Percentiles rank a stretch among this genome's conserved stretches.
These are phyloP conservation scores for Perodicticus potto DNA, from an alignment of 2,797 vertebrate species.

Conservation along the genomic window DNA sequence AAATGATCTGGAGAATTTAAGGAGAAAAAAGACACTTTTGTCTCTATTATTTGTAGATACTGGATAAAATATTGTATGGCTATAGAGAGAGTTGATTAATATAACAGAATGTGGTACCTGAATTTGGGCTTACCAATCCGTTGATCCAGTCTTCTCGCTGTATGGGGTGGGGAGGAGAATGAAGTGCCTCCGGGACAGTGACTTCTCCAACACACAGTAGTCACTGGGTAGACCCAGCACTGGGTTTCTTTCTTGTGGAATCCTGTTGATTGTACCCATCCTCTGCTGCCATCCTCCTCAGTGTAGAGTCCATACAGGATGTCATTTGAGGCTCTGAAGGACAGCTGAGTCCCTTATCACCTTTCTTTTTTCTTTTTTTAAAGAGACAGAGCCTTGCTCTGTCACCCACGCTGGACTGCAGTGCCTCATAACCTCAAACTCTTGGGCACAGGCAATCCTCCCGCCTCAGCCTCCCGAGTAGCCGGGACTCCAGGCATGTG, in stretches of 20 bases:
- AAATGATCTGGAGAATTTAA: constrained; percentile 52
- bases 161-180: neutral
- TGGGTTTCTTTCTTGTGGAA: neutral
- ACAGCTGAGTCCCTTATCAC: neutral
- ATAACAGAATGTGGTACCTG: neutral
- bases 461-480: neutral
- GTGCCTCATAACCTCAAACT: neutral
- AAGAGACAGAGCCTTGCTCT: neutral
- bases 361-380: neutral
- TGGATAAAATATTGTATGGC: neutral
- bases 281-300: neutral
- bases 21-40: neutral
- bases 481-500: neutral
- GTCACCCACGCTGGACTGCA: neutral
- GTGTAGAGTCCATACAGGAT: too few relatives aligned
- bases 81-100: neutral
- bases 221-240: neutral
- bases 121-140: neutral
- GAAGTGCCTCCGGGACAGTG: neutral
- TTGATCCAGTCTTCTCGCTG: neutral
- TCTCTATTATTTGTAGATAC: constrained; percentile 17
- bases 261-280: neutral
- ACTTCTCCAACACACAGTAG: neutral
- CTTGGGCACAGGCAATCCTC: neutral
- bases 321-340: neutral